Evolutionary conservation across 2,888 invertebrate genomes (phyloP).

Genomic region (Dugesia japonica): DNA sequence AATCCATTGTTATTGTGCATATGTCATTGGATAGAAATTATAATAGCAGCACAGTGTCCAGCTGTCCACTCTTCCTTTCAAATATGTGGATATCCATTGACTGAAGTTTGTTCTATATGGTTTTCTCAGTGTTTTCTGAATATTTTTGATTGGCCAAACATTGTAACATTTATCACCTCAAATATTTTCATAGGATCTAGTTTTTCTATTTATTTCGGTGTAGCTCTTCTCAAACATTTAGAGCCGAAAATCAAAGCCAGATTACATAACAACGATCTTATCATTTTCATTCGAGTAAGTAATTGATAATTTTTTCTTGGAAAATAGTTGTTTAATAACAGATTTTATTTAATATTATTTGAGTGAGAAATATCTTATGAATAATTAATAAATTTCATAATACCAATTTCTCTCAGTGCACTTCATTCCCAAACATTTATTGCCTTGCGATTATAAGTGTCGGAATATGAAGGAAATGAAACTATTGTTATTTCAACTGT

Average conservation of each 20-base stretch:
- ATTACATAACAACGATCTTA: neutral
- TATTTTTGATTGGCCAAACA: neutral
- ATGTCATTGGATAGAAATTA: neutral
- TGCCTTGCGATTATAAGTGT: no score
- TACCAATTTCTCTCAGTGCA: no score
- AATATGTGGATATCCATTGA: neutral
- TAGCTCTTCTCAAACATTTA: neutral
- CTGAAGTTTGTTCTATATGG: neutral
- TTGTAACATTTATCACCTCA: neutral
- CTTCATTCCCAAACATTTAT: no score
- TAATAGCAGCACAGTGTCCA: neutral
- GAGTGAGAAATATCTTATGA: no score
- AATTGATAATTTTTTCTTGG: neutral
- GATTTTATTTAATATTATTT: no score
- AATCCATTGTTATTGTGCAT: neutral
- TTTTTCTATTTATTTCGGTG: neutral
- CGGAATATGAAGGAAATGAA: no score
- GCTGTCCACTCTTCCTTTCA: neutral
- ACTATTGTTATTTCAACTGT: no score
- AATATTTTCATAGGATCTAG: neutral
- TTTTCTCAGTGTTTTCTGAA: slow-evolving; percentile 2
- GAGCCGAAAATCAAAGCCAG: neutral
- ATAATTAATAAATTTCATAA: no score
- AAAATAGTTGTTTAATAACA: no score
- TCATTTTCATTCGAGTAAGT: neutral